Evolutionary conservation across 2,797 vertebrate species (phyloP).

Genomic region (Cryptoblepharus egeriae): DNA sequence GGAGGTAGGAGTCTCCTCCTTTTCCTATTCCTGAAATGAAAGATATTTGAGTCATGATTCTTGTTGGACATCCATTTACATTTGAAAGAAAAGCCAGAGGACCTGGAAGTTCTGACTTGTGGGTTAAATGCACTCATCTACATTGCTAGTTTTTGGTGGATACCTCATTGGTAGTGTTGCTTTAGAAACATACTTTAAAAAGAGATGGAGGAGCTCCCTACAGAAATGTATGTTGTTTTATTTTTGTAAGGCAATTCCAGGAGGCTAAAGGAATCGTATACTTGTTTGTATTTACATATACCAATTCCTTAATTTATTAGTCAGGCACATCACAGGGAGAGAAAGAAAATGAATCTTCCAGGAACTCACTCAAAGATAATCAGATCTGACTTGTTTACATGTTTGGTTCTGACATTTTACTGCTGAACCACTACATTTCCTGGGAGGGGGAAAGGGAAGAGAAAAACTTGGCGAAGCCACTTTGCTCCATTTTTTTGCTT

Average conservation of each 20-base stretch:
- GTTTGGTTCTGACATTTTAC: conserved; percentile 68
- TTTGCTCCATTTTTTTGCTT: conserved; percentile 61
- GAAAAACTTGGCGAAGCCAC: conserved; percentile 59
- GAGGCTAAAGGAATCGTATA: conserved; percentile 25
- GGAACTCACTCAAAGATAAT: conserved; percentile 68
- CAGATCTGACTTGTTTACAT: conserved; percentile 73
- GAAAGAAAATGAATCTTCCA: conserved; percentile 52
- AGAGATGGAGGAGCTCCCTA: conserved; percentile 1
- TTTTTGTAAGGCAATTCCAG: conserved; percentile 13
- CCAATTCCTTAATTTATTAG: conserved; percentile 46
- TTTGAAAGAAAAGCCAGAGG: not conserved
- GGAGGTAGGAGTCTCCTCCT: no score
- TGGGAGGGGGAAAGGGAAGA: not conserved
- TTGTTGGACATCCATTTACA: not conserved
- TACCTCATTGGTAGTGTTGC: not conserved
- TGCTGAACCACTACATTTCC: conserved; percentile 66
- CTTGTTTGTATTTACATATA: not conserved
- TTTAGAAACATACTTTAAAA: not conserved
- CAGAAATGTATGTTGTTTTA: not conserved
- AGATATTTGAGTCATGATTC: not conserved
- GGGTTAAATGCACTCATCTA: not conserved
- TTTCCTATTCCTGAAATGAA: not conserved
- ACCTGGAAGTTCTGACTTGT: not conserved
- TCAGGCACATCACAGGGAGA: conserved; percentile 26
- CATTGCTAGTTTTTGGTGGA: not conserved